Conservation (phyloP, 2,888 invertebrate genomes). For the Cosmorhoe ocellata region DNA sequence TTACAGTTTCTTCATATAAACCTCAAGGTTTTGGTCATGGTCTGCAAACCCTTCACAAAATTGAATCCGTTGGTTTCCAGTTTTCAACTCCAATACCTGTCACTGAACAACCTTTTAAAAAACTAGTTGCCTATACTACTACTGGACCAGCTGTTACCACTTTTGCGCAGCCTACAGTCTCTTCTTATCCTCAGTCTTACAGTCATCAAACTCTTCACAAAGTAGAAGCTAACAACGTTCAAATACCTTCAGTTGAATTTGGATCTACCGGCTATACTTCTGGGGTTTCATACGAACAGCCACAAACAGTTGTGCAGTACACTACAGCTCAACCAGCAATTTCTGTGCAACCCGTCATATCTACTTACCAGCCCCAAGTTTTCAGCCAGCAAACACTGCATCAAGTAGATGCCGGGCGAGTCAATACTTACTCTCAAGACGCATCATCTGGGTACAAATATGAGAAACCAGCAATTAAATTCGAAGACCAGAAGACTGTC, state of each 20-base stretch:
- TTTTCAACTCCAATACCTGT: conserved; percentile 62
- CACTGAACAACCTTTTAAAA: conserved; percentile 67
- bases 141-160: conserved; percentile 57
- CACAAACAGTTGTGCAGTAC: conserved; percentile 44
- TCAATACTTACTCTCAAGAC: conserved; percentile 50
- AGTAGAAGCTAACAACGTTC: conserved; percentile 47
- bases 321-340: conserved; percentile 54
- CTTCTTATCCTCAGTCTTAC: conserved; percentile 58
- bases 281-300: conserved; percentile 42
- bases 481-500: conserved; percentile 52
- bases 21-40: conserved; percentile 63
- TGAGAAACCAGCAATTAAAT: conserved; percentile 48
- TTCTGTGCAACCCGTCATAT: conserved; percentile 48
- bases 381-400: conserved; percentile 61
- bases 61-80: conserved; percentile 55
- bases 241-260: conserved; percentile 42
- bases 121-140: conserved; percentile 70
- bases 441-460: conserved; percentile 52
- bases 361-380: conserved; percentile 61
- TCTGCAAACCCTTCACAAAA: conserved; percentile 62
- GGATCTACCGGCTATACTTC: conserved; percentile 41
- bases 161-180: conserved; percentile 53
- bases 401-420: conserved; percentile 55
- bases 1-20: conserved; percentile 60
- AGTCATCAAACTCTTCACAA: conserved; percentile 64